Evolutionary conservation across 2,113 vertebrate genomes (phyloP), one percentile per base, ranked within the genome.

Genomic region (Rissa tridactyla): DNA sequence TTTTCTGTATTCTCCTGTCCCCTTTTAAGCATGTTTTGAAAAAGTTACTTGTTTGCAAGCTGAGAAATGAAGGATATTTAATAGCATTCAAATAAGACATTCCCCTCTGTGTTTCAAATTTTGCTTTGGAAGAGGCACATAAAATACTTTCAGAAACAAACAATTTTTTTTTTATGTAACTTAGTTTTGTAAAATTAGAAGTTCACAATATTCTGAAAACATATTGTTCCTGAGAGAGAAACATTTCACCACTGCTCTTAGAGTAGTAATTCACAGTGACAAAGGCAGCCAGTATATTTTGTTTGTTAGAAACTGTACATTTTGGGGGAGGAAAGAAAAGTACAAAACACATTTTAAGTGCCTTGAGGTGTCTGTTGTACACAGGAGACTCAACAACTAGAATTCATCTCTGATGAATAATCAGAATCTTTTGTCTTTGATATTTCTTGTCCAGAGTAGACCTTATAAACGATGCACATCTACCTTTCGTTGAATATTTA

Each of bases 251-350:
- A 82, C 91, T 94, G 91, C 77, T 92, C 49, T 94, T 95, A 89
- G 83, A 92, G 70, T 92, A 89, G 83, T 82, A 95, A 96, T 94
- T 96, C 95, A 96, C 91, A 96, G 92, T 96, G 94, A 94, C 69
- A 95, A 96, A 96, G 78, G 70, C 88, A 95, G 92, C 44, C 80
- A 91, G 82, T 91, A 89, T 95, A 93, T 91, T 97, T 91, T 87
- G 40, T 91, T 94, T 86, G 90, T 88, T 91, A 88, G 89, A 90
- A 95, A 96, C 60, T 66, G 40, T 94, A 95, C 77, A 94, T 90
- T 92, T 86, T 60, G 44, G 65, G 72, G 83, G n/a, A 88, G 42
- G 51, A 84, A 23, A 9, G 29, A 55, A 92, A 76, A 91, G 76
- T 92, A 94, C 66, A 85, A 82, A 94, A 96, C 46, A 78, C 34